Evolutionary conservation across 2,797 vertebrate species (phyloP), one percentile per base, ranked within the genome.

Genomic region (Urophycis tenuis): DNA sequence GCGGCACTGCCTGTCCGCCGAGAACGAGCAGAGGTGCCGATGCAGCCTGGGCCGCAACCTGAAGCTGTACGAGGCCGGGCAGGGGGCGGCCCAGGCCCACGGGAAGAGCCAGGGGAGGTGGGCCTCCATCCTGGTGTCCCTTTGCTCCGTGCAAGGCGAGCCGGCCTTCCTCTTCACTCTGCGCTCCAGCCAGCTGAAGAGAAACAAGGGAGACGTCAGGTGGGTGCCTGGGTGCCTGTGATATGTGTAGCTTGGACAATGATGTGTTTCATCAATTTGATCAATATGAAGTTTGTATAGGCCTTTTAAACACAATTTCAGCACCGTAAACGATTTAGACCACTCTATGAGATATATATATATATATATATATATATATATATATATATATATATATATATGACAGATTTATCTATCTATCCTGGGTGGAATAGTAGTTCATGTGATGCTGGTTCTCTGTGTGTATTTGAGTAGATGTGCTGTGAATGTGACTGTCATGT

Each of bases 131-230:
- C 91, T 98, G 80, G 95, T 97, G 60, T 93, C 93, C 36, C 91
- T 98, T 76, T 97, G 97, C 87, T 91, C 87, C 0, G 92, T 93
- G 60, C 81, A 87, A 0, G 94, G 93, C 14, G 91, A 92, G 36
- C 95, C 96, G 0, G 91, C 94, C 0, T 90, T 98, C 82, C 94
- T 98, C 72, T 97, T 96, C 87, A 98, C 96, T 0, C 92, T 98
- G 17, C 93, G 97, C 49, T 97, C 96, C 84, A 93, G 91, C 79
- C 91, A 85, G 12, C 86, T 98, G 82, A 91, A 90, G 60, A 96
- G 95, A 45, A 95, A 98, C 92, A 95, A 94, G 83, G 96, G 97
- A 10, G 95, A 98, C 7, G 96, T 98, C 85, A 96, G 97, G 97
- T 98, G 73, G 82, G 89, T 74, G 15, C 33, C 60, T 67, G n/a